A percentile compares a stretch with the other conserved stretches of the same genome.
Conservation (phyloP, 2,888 invertebrate species). For the Epinotia nisella region DNA sequence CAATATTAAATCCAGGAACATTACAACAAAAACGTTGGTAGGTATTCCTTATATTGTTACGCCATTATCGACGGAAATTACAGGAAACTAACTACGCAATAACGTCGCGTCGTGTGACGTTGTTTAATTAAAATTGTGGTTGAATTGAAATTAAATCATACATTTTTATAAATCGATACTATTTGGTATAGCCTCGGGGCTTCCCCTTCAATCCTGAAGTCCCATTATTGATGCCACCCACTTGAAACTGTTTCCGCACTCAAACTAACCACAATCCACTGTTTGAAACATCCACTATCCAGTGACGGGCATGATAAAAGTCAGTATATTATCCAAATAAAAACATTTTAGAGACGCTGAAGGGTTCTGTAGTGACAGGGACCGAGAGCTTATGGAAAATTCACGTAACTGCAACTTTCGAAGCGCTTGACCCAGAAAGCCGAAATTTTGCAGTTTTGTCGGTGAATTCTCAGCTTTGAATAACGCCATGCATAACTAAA, state of each 20-base stretch:
- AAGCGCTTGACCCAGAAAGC: conserved; percentile 42
- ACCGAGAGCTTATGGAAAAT: conserved; percentile 36
- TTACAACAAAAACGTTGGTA: conserved; percentile 13
- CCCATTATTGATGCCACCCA: conserved; percentile 10
- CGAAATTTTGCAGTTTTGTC: conserved; percentile 24
- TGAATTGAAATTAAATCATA: conserved; percentile 2
- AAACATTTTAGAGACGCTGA: not conserved
- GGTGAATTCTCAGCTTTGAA: conserved; percentile 19
- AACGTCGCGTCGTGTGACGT: conserved; percentile 12
- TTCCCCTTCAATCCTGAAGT: not conserved
- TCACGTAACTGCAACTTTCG: conserved; percentile 42
- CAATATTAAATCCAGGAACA: conserved; percentile 20
- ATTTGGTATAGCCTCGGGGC: not conserved
- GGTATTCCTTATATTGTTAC: conserved; percentile 28
- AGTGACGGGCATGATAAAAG: conserved; percentile 8
- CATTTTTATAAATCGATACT: conserved; percentile 6
- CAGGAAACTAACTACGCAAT: conserved; percentile 39
- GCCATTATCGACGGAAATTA: conserved; percentile 28
- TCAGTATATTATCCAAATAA: conserved; percentile 6
- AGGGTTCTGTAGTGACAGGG: conserved; percentile 10
- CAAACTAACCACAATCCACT: conserved; percentile 21
- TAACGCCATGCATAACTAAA: conserved; percentile 2
- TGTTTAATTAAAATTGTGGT: conserved; percentile 19
- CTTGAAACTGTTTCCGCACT: conserved; percentile 19
- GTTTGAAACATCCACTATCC: conserved; percentile 19